Percentiles rank a stretch among this genome's conserved stretches.
Conservation (phyloP, 30 jellyfish, hydroid and myxozoan genomes). For the Mastigias papua region DNA sequence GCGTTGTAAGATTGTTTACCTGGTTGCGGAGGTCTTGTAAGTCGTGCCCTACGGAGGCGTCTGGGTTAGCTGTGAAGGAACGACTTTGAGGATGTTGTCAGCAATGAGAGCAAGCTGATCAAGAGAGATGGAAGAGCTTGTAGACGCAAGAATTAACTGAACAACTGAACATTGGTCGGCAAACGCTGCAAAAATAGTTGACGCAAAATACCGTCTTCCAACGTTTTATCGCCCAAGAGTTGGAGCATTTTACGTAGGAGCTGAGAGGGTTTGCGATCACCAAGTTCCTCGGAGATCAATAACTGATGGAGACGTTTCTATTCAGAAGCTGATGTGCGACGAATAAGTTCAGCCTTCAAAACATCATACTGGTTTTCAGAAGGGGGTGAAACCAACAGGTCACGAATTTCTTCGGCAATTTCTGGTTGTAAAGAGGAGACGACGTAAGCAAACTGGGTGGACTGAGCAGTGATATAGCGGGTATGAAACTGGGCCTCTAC, state of each 20-base stretch:
- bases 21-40: not conserved
- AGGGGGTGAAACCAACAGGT: constrained; percentile 16
- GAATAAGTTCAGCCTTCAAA: constrained; percentile 1
- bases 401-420: constrained; percentile 45
- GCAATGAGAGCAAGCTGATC: constrained; percentile 5
- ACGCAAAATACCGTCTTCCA: constrained; percentile 31
- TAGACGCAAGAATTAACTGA: constrained; percentile 48
- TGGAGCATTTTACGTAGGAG: constrained; percentile 27
- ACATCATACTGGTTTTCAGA: constrained; percentile 1
- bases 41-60: not conserved
- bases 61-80: not conserved
- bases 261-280: constrained; percentile 45
- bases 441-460: constrained; percentile 17
- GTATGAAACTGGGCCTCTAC: constrained; percentile 29
- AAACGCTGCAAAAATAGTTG: constrained; percentile 40
- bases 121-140: constrained; percentile 4
- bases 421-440: constrained; percentile 22
- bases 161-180: constrained; percentile 48
- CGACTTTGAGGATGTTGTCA: constrained; percentile 40
- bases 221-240: constrained; percentile 25
- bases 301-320: no score
- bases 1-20: not conserved
- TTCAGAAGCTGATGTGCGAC: no score
- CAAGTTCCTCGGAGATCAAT: constrained; percentile 29
- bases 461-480: constrained; percentile 7